Evolutionary conservation across 2,113 vertebrate genomes (phyloP).

Genomic region (Crotalus tigris): DNA sequence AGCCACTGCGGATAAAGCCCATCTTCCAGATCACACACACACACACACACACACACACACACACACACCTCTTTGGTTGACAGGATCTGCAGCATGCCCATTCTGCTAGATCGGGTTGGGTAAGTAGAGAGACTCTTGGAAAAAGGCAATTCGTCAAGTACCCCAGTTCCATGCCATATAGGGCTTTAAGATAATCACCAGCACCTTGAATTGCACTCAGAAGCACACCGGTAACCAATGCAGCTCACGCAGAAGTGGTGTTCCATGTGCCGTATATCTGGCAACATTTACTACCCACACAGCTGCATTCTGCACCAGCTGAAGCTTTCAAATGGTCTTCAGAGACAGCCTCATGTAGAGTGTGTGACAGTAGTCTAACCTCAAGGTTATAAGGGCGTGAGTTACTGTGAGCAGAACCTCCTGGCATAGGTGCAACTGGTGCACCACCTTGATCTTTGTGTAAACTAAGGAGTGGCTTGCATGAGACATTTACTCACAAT

Average conservation of each 20-base stretch:
- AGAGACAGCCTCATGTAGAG: too few species aligned
- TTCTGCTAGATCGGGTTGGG: background rate
- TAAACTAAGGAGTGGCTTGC: background rate
- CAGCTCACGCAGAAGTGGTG: background rate
- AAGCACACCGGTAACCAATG: background rate
- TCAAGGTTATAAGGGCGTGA: too few species aligned
- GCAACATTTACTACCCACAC: background rate
- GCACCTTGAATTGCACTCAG: background rate
- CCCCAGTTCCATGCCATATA: background rate
- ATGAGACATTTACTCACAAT: background rate
- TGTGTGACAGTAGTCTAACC: too few species aligned
- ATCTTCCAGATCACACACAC: background rate
- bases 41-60: too few species aligned
- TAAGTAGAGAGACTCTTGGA: background rate
- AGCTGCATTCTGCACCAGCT: too few species aligned
- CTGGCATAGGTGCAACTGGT: too few species aligned
- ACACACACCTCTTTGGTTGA: background rate
- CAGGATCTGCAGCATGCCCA: background rate
- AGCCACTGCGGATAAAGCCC: background rate
- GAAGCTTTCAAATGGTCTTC: too few species aligned
- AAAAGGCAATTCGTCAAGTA: background rate
- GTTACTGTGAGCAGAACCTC: too few species aligned
- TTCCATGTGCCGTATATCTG: background rate
- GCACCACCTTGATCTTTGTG: background rate
- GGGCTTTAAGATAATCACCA: background rate